Evolutionary conservation across 2,888 invertebrate species (phyloP), one percentile per base, ranked within the genome.

Genomic region (Pegoplata infirma): DNA sequence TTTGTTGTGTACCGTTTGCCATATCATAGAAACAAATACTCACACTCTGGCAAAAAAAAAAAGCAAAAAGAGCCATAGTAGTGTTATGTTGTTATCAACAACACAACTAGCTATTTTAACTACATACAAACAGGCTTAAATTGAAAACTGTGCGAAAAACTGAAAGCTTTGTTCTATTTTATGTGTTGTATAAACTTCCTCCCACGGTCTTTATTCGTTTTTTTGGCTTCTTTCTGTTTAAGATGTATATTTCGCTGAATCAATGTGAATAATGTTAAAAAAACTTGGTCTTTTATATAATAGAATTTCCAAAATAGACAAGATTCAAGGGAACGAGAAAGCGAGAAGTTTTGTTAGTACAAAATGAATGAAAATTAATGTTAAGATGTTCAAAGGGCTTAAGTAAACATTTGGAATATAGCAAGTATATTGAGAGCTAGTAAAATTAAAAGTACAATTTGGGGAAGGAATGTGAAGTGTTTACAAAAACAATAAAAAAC

Each of bases 261-360:
- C 58, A 63, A 40, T 68, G 17, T 12, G 3, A 55, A 63, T 25
- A 71, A 56, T 49, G n/a, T n/a, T 59, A 55, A 19, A 36, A 64
- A 67, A 73, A 64, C 46, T 67, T 56, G 47, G 63, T 63, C 44
- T 67, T 77, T 68, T 17, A 72, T 53, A 66, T 53, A 58, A 58
- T 10, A 32, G 3, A 32, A 32, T 32, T 32, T 32, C n/a, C 4
- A 32, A 32, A 32, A 32, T 32, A 10, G 6, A 23, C n/a, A n/a
- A n/a, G n/a, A n/a, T n/a, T n/a, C n/a, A 19, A 14, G 8, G 32
- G 14, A 44, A 23, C 36, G 28, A 44, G 46, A 55, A 28, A n/a
- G n/a, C n/a, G n/a, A n/a, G n/a, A 32, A 17, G 32, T 21, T 49
- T 63, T 63, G 12, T 12, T 21, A 49, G 21, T 49, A 12, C 21